phyloP scores from a whole-genome alignment of 2,113 vertebrate genomes.

The Ptilorrhoa leucosticta region DNA sequence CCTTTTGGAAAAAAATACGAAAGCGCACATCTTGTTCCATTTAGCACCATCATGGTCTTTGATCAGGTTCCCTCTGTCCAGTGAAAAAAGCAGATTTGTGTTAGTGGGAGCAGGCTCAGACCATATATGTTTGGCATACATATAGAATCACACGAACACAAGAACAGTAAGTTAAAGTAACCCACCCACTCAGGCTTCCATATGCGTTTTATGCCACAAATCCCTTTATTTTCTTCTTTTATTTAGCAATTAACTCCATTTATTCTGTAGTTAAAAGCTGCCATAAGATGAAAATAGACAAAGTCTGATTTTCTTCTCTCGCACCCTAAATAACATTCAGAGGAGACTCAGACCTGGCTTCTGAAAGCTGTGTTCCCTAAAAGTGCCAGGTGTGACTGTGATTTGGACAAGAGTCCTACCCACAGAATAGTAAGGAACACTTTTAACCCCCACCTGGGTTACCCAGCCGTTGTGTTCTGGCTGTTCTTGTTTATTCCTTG shows the following conservation, averaged over 20 bases:
- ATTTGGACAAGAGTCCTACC: not conserved
- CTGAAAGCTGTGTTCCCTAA: not conserved
- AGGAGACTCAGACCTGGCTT: slow-evolving; percentile 19
- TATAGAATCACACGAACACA: not conserved
- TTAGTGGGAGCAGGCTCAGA: slow-evolving; percentile 44
- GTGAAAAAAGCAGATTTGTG: not conserved
- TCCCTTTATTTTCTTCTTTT: slow-evolving; percentile 26
- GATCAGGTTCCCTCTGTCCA: slow-evolving; percentile 39
- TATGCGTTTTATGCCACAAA: slow-evolving; percentile 22
- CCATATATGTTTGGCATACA: slow-evolving; percentile 49
- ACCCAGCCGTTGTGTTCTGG: slow-evolving; percentile 48
- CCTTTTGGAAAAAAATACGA: slow-evolving; percentile 42
- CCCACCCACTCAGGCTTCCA: slow-evolving; percentile 3
- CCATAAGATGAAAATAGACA: not conserved
- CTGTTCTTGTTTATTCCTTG: slow-evolving; percentile 46
- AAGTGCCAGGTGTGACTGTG: slow-evolving; percentile 33
- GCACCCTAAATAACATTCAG: slow-evolving; percentile 11
- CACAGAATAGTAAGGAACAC: not conserved
- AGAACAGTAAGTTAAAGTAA: slow-evolving; percentile 10
- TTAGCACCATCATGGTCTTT: slow-evolving; percentile 65
- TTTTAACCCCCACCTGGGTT: slow-evolving; percentile 32
- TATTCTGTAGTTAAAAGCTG: slow-evolving; percentile 45
- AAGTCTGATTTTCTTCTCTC: slow-evolving; percentile 6
- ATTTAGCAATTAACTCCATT: slow-evolving; percentile 45
- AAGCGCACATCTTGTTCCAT: slow-evolving; percentile 60